Base-by-base conservation (phyloP, 2,797 vertebrate species). In the Phylloscopus collybita region DNA sequence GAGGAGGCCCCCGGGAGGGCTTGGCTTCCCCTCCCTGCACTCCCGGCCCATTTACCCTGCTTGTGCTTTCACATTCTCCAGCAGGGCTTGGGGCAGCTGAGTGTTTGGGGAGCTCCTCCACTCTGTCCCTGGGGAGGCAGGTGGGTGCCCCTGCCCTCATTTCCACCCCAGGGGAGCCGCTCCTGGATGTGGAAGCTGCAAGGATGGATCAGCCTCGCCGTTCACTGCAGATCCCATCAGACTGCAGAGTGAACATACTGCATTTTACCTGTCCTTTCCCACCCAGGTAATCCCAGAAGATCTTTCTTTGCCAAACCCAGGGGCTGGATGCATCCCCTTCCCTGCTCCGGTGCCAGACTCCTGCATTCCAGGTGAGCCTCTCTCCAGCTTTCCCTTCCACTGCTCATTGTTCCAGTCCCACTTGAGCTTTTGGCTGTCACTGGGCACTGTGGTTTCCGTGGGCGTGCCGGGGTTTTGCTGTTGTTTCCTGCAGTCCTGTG, bases 101-200 rank as follows among this genome's bases (percentile, higher is more conserved):
- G 29, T 34, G 22, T 10, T 5, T 0, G 1, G 45, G 47, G 30
- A 61, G 53, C 61, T 59, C 17, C 38, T 78, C 36, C 8, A 2
- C 5, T 26, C 69, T 30, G 23, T 38, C 27, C 38, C 5, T 20
- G 22, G 11, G 45, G 57, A 44, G 27, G 30, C 42, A 44, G 34
- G 47, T 82, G 88, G 27, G 51, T 54, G 60, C 8, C 25, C 12
- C 30, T 0, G 3, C 27, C 26, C 5, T 38, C 34, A 25, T 14
- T 10, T 34, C 36, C 16, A 10, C 7, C 5, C 9, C 1, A 0
- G 42, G 15, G 17, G 32, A 1, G 2, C 29, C 0, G 0, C 25
- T 67, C 8, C 21, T 0, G 2, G 29, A 25, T 42, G 66, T 42
- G 45, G 89, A 60, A 73, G 57, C 75, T n/a, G 49, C 27, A 10